These are phyloP conservation scores for Acromyrmex echinatior DNA, from an alignment of 1,140 invertebrate genomes.

Conservation along the genomic window DNA sequence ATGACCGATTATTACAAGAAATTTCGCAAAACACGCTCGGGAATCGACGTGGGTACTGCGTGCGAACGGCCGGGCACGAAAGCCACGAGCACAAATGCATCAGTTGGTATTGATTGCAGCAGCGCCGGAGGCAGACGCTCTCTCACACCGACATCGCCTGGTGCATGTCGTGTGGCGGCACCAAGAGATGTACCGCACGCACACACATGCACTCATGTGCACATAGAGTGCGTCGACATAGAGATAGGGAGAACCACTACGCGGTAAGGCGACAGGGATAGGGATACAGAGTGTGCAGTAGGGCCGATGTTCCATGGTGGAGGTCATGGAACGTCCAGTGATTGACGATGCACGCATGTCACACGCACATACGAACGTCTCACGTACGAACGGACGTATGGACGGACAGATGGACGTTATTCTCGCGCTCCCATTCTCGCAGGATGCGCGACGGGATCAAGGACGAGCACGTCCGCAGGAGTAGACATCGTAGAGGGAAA, in stretches of 20 bases:
- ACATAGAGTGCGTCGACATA: conserved; percentile 41
- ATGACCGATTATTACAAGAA: background rate
- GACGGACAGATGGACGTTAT: conserved; percentile 53
- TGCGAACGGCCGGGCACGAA: conserved; percentile 42
- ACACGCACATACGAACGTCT: conserved; percentile 67
- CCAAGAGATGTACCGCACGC: conserved; percentile 28
- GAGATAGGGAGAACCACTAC: conserved; percentile 76
- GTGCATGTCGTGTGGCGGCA: conserved; percentile 49
- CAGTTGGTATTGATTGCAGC: conserved; percentile 63
- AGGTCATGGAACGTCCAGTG: conserved; percentile 47
- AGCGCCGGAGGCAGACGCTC: conserved; percentile 58
- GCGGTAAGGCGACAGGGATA: conserved; percentile 65
- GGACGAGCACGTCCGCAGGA: conserved; percentile 66
- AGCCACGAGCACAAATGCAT: conserved; percentile 57
- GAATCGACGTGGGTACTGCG: conserved; percentile 1
- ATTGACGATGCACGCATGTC: conserved; percentile 66
- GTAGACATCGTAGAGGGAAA: conserved; percentile 54
- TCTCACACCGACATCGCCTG: conserved; percentile 52
- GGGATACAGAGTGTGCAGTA: conserved; percentile 29
- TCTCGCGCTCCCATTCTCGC: conserved; percentile 42
- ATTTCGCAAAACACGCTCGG: conserved; percentile 21
- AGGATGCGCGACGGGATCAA: conserved; percentile 62
- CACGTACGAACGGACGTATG: conserved; percentile 47
- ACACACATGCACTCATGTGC: background rate
- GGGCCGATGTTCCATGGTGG: conserved; percentile 33